Evolutionary conservation across 2,113 vertebrate species (phyloP), one percentile per base, ranked within the genome.

Genomic region (Chaetorhynchus papuensis): DNA sequence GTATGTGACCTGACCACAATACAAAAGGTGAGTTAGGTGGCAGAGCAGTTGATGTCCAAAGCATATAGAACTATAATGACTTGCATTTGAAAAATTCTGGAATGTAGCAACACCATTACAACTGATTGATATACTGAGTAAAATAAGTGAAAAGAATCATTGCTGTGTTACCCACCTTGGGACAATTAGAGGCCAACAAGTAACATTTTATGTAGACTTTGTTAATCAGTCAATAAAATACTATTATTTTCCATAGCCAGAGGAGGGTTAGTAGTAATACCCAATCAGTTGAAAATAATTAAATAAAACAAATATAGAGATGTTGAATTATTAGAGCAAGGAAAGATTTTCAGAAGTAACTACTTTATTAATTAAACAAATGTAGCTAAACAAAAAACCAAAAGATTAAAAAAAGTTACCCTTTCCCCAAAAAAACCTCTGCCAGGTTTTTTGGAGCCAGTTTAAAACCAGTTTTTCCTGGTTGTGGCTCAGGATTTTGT

Each of bases 341-440:
- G 15, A 8, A 57, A 61, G 2, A 18, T 44, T 91, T 75, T 57
- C 13, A 57, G 30, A 37, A 75, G 17, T 42, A 39, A 52, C 21
- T 49, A 37, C 3, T 56, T 23, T 15, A 31, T 42, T 35, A 54
- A 17, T 80, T 20, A 44, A 72, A 59, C 1, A 59, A 84, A 64
- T 10, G 3, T 19, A 57, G 3, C 2, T 16, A 11, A 20, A 68
- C 7, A 47, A 75, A 69, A 9, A 57, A 53, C 11, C 17, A 24
- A 5, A 13, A 11, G 42, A 89, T 31, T 26, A 3, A 39, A 44
- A 44, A 65, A 42, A 31, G 1, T 30, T 74, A n/a, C 1, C 5
- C 8, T 5, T 8, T 33, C 8, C 8, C 6, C 0, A 11, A 13
- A 69, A 23, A 87, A 56, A 8, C 0, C 2, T 21, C 18, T 65